phyloP scores from a whole-genome alignment of 2,888 invertebrate species.

The Drosophila austrosaltans region DNA sequence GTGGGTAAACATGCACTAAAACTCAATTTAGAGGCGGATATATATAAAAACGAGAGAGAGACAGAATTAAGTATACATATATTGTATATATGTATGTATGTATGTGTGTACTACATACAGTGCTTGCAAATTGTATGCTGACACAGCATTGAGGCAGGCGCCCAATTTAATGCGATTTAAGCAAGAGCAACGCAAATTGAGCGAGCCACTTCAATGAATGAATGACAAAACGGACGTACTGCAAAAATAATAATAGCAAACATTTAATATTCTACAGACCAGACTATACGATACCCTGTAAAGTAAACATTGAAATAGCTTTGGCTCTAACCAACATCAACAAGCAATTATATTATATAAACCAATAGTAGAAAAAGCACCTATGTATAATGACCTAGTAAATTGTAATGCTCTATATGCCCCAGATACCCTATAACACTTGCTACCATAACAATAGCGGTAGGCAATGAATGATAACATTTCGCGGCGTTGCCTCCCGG shows the following conservation, averaged over 20 bases:
- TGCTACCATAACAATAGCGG: constrained; percentile 63
- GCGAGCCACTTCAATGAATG: constrained; percentile 70
- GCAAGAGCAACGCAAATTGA: constrained; percentile 75
- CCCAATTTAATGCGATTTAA: constrained; percentile 80
- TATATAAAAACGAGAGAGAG: constrained; percentile 38
- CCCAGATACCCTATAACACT: background rate
- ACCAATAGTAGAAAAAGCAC: too few species aligned
- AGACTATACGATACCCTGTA: constrained; percentile 20
- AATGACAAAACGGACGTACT: constrained; percentile 48
- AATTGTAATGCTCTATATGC: background rate
- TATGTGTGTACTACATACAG: constrained; percentile 37
- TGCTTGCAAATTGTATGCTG: constrained; percentile 57
- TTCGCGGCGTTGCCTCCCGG: constrained; percentile 18
- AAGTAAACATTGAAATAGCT: background rate
- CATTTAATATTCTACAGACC: constrained; percentile 12
- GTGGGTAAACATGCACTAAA: constrained; percentile 83
- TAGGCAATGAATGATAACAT: constrained; percentile 16
- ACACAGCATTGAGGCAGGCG: constrained; percentile 60
- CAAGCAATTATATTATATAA: too few species aligned
- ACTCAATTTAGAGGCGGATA: constrained; percentile 77
- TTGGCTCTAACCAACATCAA: too few species aligned
- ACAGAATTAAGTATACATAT: constrained; percentile 22
- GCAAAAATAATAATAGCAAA: constrained; percentile 28
- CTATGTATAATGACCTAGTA: background rate
- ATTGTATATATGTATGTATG: too few species aligned